Percentiles rank a stretch among this genome's conserved stretches.
Conservation (phyloP, 1,140 invertebrate genomes). For the Drosophila burlai region DNA sequence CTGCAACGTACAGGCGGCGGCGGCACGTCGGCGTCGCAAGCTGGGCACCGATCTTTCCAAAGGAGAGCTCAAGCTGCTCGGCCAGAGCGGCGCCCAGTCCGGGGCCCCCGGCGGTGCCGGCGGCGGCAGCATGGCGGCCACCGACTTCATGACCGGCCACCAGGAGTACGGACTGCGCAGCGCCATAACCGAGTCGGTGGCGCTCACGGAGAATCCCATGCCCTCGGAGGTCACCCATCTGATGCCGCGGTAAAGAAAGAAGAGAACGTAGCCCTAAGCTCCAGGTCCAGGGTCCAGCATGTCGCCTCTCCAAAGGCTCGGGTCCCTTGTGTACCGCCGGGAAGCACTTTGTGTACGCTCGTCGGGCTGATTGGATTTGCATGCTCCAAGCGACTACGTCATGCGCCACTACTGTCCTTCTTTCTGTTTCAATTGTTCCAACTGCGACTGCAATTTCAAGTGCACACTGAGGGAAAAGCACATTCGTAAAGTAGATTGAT, state of each 20-base stretch:
- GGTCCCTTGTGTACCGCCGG: neutral
- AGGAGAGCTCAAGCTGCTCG: slow-evolving; percentile 86
- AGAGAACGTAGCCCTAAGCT: slow-evolving; percentile 5
- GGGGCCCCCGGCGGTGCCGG: slow-evolving; percentile 39
- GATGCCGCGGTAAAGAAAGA: slow-evolving; percentile 75
- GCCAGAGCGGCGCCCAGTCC: slow-evolving; percentile 57
- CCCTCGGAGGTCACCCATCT: slow-evolving; percentile 74
- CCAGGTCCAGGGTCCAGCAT: slow-evolving; percentile 8
- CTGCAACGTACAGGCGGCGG: slow-evolving; percentile 76
- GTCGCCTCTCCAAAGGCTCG: neutral
- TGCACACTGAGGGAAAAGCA: slow-evolving; percentile 14
- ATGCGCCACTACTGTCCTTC: slow-evolving; percentile 27
- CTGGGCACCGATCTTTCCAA: slow-evolving; percentile 87
- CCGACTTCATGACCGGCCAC: slow-evolving; percentile 56
- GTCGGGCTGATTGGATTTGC: slow-evolving; percentile 57
- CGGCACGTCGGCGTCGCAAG: slow-evolving; percentile 86
- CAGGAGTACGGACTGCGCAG: slow-evolving; percentile 64
- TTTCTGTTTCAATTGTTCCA: slow-evolving; percentile 32
- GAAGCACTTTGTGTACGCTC: slow-evolving; percentile 1
- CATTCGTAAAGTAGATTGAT: neutral
- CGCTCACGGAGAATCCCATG: slow-evolving; percentile 80
- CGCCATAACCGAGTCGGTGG: slow-evolving; percentile 75
- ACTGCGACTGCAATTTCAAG: slow-evolving; percentile 14
- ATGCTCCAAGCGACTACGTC: slow-evolving; percentile 40
- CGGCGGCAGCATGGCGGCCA: slow-evolving; percentile 52